Conservation (phyloP, 2,797 vertebrate genomes). For the Anguilla marmorata region DNA sequence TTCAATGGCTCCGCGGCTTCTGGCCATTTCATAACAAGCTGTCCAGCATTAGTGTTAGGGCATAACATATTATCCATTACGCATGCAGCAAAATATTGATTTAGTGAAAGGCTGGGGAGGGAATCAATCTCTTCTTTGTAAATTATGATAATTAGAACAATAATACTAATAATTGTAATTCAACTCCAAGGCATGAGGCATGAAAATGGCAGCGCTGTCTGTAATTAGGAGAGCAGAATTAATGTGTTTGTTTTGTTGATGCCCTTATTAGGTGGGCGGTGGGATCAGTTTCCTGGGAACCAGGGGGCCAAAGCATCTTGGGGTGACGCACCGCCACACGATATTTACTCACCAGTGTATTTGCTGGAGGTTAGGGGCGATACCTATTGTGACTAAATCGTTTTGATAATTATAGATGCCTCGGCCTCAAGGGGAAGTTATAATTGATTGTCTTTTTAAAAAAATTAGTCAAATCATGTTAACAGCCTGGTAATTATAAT, state of each 20-base stretch:
- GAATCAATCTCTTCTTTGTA: constrained; percentile 24
- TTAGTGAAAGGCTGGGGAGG: not conserved
- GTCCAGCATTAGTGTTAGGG: not conserved
- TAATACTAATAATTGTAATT: constrained; percentile 26
- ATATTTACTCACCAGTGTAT: not conserved
- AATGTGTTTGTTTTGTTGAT: constrained; percentile 15
- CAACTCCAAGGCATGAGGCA: not conserved
- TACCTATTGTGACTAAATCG: constrained; percentile 27
- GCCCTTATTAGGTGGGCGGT: constrained; percentile 19
- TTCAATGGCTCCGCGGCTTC: not conserved
- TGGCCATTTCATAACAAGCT: constrained; percentile 19
- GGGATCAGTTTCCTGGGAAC: constrained; percentile 22
- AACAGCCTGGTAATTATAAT: constrained; percentile 24
- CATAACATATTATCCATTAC: constrained; percentile 6
- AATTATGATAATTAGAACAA: constrained; percentile 26
- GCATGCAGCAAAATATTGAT: constrained; percentile 7
- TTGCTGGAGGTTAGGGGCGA: constrained; percentile 11
- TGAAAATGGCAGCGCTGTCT: constrained; percentile 17
- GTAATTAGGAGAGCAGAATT: constrained; percentile 27
- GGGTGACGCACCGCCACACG: not conserved
- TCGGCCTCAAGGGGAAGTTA: constrained; percentile 26
- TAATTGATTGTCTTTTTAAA: constrained; percentile 25
- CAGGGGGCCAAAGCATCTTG: not conserved
- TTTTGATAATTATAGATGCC: constrained; percentile 15
- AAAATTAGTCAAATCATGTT: constrained; percentile 26